Conservation (phyloP, 1,140 invertebrate species). For the Rhyzopertha dominica region DNA sequence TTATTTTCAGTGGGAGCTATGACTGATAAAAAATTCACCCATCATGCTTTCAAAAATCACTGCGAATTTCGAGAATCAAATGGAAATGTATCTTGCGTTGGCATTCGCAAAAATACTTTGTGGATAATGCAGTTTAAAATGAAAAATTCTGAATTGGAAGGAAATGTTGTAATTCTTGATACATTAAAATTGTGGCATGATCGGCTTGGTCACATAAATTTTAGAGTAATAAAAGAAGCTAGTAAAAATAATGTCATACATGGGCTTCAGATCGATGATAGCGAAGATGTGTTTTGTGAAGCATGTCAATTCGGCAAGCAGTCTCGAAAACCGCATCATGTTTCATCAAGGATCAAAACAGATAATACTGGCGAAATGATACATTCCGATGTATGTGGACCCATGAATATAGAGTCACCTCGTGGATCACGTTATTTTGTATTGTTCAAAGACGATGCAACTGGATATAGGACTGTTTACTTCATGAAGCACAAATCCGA, state of each 20-base stretch:
- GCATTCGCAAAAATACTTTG: constrained; percentile 10
- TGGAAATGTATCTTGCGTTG: constrained; percentile 15
- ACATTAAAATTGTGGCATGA: constrained; percentile 41
- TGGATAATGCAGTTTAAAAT: constrained; percentile 16
- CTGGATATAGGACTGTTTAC: too few relatives aligned
- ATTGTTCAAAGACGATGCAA: too few relatives aligned
- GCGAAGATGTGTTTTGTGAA: constrained; percentile 33
- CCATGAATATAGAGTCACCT: too few relatives aligned
- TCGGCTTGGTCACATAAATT: constrained; percentile 44
- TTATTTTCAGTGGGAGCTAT: constrained; percentile 19
- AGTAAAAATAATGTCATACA: too few relatives aligned
- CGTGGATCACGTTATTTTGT: too few relatives aligned
- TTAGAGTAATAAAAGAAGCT: constrained; percentile 13
- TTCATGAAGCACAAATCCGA: too few relatives aligned
- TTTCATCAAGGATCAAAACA: too few relatives aligned
- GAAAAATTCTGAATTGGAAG: constrained; percentile 1
- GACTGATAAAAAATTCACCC: constrained; percentile 14
- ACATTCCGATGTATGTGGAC: too few relatives aligned
- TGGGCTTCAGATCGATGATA: constrained; percentile 27
- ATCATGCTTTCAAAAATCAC: constrained; percentile 11
- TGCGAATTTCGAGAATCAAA: constrained; percentile 14
- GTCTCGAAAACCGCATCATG: constrained; percentile 14
- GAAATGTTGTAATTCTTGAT: constrained; percentile 6
- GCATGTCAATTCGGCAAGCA: constrained; percentile 26
- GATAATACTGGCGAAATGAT: too few relatives aligned